Base-by-base conservation (phyloP, 23 tunicate species). In the Halocynthia roretzi region DNA sequence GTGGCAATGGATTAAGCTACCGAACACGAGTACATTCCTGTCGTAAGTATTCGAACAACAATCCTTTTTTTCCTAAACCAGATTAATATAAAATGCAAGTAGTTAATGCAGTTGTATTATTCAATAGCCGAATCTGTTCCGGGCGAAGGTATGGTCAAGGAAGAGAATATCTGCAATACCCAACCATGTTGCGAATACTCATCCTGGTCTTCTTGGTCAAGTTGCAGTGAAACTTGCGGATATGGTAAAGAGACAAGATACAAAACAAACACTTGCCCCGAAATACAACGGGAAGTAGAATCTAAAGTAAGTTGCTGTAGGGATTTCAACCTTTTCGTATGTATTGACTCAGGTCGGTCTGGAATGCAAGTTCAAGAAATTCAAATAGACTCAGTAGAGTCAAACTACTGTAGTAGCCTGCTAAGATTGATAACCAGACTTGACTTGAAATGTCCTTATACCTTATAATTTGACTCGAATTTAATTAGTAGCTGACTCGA, bases 161-260 rank as follows among this genome's bases (percentile, higher is more conserved):
- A 74, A 56, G 78, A 74, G 40, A 74, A 74, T 5, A n/a, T 61
- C 17, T 95, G 99, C 68, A 81, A 80, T 54, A 79, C 78, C 10
- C 74, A 77, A 56, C 63, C 81, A 20, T 95, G 99, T 71, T 90
- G 96, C 77, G 20, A 48, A 23, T 95, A 60, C 69, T 71, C 70
- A 18, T 51, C 54, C n/a, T 95, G 95, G 95, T 31, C 84, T 20
- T 9, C 70, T 15, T 95, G 99, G 99, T 71, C 87, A 18, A 76
- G 77, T 8, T 95, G 99, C 66, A 56, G 83, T 14, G 91, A 15
- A 55, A 76, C 95, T 8, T 95, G 99, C 71, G 87, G 83, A 20
- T 71, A 58, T 53, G 99, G 99, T 10, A 56, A 71, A 19, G 75
- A 78, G 6, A 54, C 50, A 53, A 52, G 88, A 67, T 62, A 19